Evolutionary conservation across 1,140 invertebrate species (phyloP).

Genomic region (Agrilus planipennis): DNA sequence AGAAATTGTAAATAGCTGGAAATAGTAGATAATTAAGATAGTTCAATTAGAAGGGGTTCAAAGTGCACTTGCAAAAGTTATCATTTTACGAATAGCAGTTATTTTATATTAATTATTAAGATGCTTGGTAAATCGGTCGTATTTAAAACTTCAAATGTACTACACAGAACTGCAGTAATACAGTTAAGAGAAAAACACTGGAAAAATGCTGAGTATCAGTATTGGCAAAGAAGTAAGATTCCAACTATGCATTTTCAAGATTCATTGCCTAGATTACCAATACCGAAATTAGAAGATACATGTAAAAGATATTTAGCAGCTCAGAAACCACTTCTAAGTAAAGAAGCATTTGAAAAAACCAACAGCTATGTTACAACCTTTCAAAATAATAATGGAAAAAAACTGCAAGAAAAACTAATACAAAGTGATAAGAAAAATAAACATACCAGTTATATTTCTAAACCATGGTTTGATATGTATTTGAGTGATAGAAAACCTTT

Average conservation of each 20-base stretch:
- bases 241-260: slow-evolving; percentile 89
- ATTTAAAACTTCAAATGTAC: too few relatives aligned
- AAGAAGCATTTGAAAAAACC: slow-evolving; percentile 53
- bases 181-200: too few relatives aligned
- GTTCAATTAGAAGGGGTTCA: too few relatives aligned
- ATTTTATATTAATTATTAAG: too few relatives aligned
- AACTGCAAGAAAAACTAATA: slow-evolving; percentile 63
- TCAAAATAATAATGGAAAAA: slow-evolving; percentile 50
- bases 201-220: slow-evolving; percentile 68
- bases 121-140: too few relatives aligned
- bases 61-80: too few relatives aligned
- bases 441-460: slow-evolving; percentile 90
- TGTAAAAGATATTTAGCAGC: slow-evolving; percentile 76
- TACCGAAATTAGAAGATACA: slow-evolving; percentile 78
- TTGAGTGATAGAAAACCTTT: slow-evolving; percentile 71
- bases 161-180: too few relatives aligned
- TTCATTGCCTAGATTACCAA: slow-evolving; percentile 80
- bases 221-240: slow-evolving; percentile 61
- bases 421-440: slow-evolving; percentile 63
- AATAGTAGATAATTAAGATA: too few relatives aligned
- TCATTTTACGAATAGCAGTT: too few relatives aligned
- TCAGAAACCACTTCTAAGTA: slow-evolving; percentile 53
- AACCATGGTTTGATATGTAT: slow-evolving; percentile 95
- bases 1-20: too few relatives aligned
- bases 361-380: slow-evolving; percentile 53